Evolutionary conservation across 1,140 invertebrate genomes (phyloP).

Genomic region (Metopolophium dirhodum): DNA sequence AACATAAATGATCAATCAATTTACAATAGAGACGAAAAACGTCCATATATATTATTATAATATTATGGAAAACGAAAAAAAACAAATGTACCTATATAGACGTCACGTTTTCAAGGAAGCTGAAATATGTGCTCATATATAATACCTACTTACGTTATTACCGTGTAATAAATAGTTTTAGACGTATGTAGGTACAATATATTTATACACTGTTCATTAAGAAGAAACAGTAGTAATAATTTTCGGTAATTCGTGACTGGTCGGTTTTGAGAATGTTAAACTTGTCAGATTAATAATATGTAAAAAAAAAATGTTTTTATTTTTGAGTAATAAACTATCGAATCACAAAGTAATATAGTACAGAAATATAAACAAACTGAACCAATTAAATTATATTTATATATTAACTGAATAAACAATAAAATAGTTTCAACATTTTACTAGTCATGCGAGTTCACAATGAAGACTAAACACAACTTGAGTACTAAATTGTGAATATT

Average conservation of each 20-base stretch:
- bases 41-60: neutral
- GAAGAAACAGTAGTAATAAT: neutral
- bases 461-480: neutral
- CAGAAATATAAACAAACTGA: neutral
- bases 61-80: neutral
- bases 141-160: neutral
- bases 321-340: neutral
- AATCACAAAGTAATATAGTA: neutral
- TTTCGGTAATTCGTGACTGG: neutral
- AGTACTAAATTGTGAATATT: neutral
- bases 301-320: neutral
- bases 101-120: neutral
- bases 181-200: too few relatives aligned
- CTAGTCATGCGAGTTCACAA: neutral
- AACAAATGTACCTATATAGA: neutral
- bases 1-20: neutral
- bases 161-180: slow-evolving; percentile 17
- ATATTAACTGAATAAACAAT: neutral
- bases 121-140: neutral
- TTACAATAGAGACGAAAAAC: neutral
- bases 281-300: neutral
- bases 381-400: neutral
- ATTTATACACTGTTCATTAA: neutral
- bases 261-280: neutral
- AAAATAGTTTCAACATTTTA: neutral